These are phyloP conservation scores for Argyresthia albistria DNA, from an alignment of 2,888 invertebrate species.

Conservation along the genomic window DNA sequence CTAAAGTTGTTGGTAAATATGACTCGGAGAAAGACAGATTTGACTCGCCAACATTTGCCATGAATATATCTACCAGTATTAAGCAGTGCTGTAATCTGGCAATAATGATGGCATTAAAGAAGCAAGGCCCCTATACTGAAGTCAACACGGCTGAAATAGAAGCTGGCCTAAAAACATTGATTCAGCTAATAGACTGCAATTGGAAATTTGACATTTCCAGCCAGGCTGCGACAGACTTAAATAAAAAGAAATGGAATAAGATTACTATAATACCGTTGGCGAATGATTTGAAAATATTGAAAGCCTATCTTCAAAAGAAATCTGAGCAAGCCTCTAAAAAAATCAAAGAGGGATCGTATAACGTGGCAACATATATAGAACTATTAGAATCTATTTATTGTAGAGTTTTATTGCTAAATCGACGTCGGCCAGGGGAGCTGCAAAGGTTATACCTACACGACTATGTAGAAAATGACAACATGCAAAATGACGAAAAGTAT, in stretches of 20 bases:
- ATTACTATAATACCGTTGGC: slow-evolving; percentile 13
- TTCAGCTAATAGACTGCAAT: slow-evolving; percentile 1
- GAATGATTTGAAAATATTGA: slow-evolving; percentile 13
- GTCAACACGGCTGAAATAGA: slow-evolving; percentile 1
- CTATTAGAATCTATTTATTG: background rate
- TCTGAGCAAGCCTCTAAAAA: background rate
- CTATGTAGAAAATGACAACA: slow-evolving; percentile 10
- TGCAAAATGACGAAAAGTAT: slow-evolving; percentile 14
- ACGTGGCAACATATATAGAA: background rate
- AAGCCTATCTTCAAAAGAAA: slow-evolving; percentile 12
- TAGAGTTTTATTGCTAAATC: background rate
- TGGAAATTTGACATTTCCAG: slow-evolving; percentile 11
- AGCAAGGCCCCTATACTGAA: slow-evolving; percentile 14
- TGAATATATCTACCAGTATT: slow-evolving; percentile 18
- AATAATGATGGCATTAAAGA: slow-evolving; percentile 17
- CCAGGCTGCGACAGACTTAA: slow-evolving; percentile 11
- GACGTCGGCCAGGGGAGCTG: slow-evolving; percentile 3
- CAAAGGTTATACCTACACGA: slow-evolving; percentile 7
- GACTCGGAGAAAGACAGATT: slow-evolving; percentile 14
- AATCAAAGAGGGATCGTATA: background rate
- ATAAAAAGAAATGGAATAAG: slow-evolving; percentile 12
- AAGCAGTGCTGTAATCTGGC: slow-evolving; percentile 24
- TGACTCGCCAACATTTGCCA: slow-evolving; percentile 18
- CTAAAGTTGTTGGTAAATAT: slow-evolving; percentile 14
- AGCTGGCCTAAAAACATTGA: slow-evolving; percentile 6